Base-by-base conservation (phyloP, 1,140 invertebrate genomes). In the Eriosoma lanigerum region DNA sequence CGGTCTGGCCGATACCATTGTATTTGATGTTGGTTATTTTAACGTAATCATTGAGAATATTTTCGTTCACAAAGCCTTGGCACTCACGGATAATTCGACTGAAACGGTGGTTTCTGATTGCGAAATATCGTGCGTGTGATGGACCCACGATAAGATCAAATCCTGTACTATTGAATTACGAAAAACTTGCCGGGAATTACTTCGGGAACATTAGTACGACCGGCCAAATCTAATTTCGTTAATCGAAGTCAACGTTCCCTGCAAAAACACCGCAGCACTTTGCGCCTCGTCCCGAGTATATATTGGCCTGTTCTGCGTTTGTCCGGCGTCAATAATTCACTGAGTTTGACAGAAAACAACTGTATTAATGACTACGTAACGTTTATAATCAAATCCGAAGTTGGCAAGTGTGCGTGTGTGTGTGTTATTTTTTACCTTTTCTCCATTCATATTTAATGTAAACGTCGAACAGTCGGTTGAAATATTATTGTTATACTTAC, bases 221-320 rank as follows among this genome's bases (percentile, higher is more conserved):
- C 64, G 64, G 66, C 21, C 15, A 21, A 70, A 70, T 70, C 66
- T 70, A 70, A 70, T 70, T 70, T 70, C 44, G 66, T 70, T 70
- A 70, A 70, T 70, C 66, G 44, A 48, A 70, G 66, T 70, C 66
- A 70, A 70, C 66, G 38, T 48, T 48, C 24, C 13, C 38, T 10
- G 8, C 64, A 66, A 66, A 66, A 66, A 66, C 32, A 44, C n/a
- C 13, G 19, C 62, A 19, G 19, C 19, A 21, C 64, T 44, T 38
- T 66, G 29, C 32, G 32, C 64, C n/a, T 21, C 64, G 64, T 21
- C 64, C 32, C 10, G 10, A 44, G 10, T 24, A 17, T n/a, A 17
- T 38, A 60, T 15, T 12, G 38, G 44, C 0, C 38, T 46, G 64
- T 48, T 3, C 8, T 8, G 21, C 12, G 21, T 24, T 46, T 21